A percentile compares a stretch with the other conserved stretches of the same genome.
Evolutionary conservation across 2,888 invertebrate genomes (phyloP).

Genomic region (Adelognathus sp.): DNA sequence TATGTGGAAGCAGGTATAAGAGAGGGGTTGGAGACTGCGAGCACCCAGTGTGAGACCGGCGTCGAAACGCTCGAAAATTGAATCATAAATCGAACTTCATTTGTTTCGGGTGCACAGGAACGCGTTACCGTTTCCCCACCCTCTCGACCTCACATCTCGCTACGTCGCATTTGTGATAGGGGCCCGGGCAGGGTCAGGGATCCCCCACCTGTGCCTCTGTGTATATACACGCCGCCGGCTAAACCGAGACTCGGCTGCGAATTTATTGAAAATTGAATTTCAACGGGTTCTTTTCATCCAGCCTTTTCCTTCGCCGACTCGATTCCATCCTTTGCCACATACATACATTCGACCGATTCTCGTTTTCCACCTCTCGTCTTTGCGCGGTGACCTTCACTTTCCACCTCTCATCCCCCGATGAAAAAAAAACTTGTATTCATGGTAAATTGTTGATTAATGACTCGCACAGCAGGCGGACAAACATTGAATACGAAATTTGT

Average conservation of each 20-base stretch:
- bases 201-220: no score
- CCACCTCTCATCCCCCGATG: no score
- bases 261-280: constrained; percentile 69
- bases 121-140: constrained; percentile 12
- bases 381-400: no score
- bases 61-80: constrained; percentile 65
- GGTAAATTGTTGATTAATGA: no score
- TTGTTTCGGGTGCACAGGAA: constrained; percentile 62
- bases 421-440: no score
- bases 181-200: constrained; percentile 37
- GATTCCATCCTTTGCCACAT: constrained; percentile 36
- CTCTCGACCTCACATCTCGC: not conserved
- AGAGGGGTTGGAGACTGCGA: constrained; percentile 1
- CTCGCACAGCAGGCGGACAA: no score
- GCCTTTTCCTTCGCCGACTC: constrained; percentile 30
- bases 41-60: not conserved
- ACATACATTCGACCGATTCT: no score
- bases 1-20: constrained; percentile 2
- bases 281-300: constrained; percentile 43
- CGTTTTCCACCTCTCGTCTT: not conserved
- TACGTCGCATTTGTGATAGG: constrained; percentile 62
- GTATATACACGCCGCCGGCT: constrained; percentile 12
- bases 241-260: constrained; percentile 53
- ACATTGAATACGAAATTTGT: no score
- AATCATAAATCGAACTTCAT: constrained; percentile 67